These are phyloP conservation scores for Asteroscopus sphinx DNA, from an alignment of 2,888 invertebrate species.

Conservation along the genomic window DNA sequence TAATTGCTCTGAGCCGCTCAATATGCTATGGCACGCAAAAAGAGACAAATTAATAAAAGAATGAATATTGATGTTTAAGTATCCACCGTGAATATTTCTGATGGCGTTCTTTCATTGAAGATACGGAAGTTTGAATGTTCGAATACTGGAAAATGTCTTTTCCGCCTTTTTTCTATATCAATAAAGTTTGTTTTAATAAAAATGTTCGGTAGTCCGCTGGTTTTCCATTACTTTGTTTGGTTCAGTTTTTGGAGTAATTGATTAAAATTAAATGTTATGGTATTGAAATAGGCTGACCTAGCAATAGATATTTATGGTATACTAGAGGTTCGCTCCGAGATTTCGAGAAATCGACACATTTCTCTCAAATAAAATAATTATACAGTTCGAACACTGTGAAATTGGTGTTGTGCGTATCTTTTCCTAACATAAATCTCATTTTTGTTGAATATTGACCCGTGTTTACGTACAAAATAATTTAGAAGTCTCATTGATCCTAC, in stretches of 20 bases:
- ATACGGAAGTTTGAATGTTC: constrained; percentile 24
- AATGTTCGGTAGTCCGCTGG: constrained; percentile 14
- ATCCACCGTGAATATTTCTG: constrained; percentile 25
- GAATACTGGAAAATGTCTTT: constrained; percentile 4
- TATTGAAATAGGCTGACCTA: no score
- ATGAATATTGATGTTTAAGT: constrained; percentile 68
- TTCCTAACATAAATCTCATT: no score
- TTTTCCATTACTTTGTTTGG: constrained; percentile 13
- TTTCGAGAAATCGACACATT: no score
- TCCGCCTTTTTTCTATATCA: constrained; percentile 7
- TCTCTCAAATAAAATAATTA: no score
- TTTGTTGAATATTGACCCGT: no score
- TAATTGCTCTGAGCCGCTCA: constrained; percentile 79
- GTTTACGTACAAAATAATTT: no score
- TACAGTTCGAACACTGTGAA: no score
- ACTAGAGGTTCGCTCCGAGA: no score
- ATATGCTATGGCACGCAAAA: constrained; percentile 82
- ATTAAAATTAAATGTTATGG: constrained; percentile 31
- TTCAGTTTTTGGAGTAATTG: constrained; percentile 16
- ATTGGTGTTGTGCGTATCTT: no score
- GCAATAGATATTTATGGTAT: no score
- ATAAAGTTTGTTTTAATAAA: constrained; percentile 37
- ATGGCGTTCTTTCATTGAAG: constrained; percentile 21
- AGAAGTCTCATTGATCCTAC: no score
- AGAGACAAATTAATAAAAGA: constrained; percentile 79